Conservation (phyloP, 2,797 vertebrate genomes). For the Ficedula albicollis region DNA sequence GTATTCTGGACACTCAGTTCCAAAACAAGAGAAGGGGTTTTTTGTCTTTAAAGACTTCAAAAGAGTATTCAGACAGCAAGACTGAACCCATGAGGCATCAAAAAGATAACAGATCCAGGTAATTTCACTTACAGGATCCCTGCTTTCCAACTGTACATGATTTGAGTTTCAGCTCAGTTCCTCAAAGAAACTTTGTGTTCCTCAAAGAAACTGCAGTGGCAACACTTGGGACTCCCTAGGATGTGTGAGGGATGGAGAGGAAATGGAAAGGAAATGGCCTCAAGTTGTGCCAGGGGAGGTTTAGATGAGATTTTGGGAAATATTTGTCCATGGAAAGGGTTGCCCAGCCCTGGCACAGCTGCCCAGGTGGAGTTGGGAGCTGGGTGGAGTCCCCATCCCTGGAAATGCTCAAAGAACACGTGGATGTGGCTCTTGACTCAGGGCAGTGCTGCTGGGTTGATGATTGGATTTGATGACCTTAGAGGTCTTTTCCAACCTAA, state of each 20-base stretch:
- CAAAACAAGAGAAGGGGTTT: not conserved
- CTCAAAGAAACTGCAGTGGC: not conserved
- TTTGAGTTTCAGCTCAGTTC: not conserved
- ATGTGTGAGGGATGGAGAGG: not conserved
- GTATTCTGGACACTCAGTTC: not conserved
- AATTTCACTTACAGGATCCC: not conserved
- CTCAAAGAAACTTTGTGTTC: not conserved
- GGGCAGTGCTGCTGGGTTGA: not conserved
- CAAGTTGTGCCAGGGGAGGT: not conserved
- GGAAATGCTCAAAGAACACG: not conserved
- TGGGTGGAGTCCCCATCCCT: too few relatives aligned
- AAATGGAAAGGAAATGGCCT: not conserved
- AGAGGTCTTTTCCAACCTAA: not conserved
- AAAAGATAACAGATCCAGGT: not conserved
- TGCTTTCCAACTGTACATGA: not conserved
- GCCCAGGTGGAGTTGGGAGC: too few relatives aligned
- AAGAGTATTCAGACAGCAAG: not conserved
- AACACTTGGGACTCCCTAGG: not conserved
- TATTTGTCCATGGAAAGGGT: not conserved
- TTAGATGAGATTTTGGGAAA: not conserved
- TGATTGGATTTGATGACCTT: not conserved
- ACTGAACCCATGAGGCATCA: not conserved
- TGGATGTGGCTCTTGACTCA: accelerated
- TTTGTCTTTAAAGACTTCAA: not conserved
- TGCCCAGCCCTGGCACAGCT: not conserved